phyloP scores from a whole-genome alignment of 2,888 invertebrate genomes.

The Laspeyria flexula region DNA sequence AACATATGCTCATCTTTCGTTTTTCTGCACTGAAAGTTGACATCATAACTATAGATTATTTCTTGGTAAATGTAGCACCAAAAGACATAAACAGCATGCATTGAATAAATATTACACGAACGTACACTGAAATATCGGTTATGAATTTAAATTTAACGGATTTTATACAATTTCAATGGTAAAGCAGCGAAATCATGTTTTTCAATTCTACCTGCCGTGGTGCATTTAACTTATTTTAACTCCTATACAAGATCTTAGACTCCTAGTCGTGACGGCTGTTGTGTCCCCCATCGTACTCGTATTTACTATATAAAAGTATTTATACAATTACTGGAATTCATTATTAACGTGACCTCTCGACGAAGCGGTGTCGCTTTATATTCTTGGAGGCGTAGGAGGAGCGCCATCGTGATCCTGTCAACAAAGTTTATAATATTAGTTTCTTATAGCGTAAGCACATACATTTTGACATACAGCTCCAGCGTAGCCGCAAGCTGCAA shows the following conservation, averaged over 20 bases:
- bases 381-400: slow-evolving; percentile 79
- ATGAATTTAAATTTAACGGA: too few species aligned
- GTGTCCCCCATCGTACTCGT: slow-evolving; percentile 14
- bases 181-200: slow-evolving; percentile 37
- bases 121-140: too few species aligned
- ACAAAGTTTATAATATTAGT: slow-evolving; percentile 18
- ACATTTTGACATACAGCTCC: too few species aligned
- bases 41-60: background rate
- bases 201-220: slow-evolving; percentile 5
- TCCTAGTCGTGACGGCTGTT: slow-evolving; percentile 20
- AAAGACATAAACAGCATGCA: slow-evolving; percentile 13
- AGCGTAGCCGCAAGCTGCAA: too few species aligned
- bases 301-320: slow-evolving; percentile 45
- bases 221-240: slow-evolving; percentile 2
- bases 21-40: too few species aligned
- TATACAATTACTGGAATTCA: slow-evolving; percentile 67
- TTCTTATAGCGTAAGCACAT: background rate
- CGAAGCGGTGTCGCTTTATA: slow-evolving; percentile 51
- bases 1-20: too few species aligned
- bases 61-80: slow-evolving; percentile 37
- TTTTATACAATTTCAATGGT: slow-evolving; percentile 25
- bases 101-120: slow-evolving; percentile 18
- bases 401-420: slow-evolving; percentile 78
- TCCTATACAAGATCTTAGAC: slow-evolving; percentile 42
- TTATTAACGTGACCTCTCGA: slow-evolving; percentile 49